Percentiles rank a stretch among this genome's conserved stretches.
phyloP scores from a whole-genome alignment of 1,140 invertebrate species.

The Sycophaga agraensis region DNA sequence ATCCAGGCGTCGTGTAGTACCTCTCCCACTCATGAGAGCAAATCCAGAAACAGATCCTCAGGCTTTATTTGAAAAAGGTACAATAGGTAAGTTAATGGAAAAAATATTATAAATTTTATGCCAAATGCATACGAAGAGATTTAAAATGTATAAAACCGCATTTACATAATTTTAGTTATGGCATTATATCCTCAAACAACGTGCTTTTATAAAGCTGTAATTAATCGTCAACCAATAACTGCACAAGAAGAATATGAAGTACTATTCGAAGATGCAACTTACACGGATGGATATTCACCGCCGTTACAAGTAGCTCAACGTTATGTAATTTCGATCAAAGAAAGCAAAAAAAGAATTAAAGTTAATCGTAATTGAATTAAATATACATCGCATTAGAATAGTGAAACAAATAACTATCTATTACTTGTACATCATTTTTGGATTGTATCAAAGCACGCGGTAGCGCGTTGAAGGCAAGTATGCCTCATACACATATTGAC shows the following conservation, averaged over 20 bases:
- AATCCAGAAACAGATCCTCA: constrained; percentile 91
- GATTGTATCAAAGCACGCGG: no score
- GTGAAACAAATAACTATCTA: no score
- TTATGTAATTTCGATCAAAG: constrained; percentile 85
- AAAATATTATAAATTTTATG: background rate
- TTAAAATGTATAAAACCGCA: no score
- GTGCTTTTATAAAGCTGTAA: constrained; percentile 94
- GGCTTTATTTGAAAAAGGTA: constrained; percentile 85
- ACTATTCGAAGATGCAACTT: constrained; percentile 89
- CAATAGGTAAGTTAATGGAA: constrained; percentile 62
- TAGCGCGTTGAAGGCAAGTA: no score
- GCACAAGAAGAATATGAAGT: constrained; percentile 90
- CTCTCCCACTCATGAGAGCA: constrained; percentile 89
- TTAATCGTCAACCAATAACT: constrained; percentile 77
- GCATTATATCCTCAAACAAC: constrained; percentile 98
- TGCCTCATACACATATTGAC: no score
- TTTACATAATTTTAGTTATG: constrained; percentile 73
- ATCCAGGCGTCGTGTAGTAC: constrained; percentile 80
- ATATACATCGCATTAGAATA: no score
- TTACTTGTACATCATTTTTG: no score
- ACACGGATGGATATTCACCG: constrained; percentile 86
- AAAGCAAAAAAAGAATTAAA: constrained; percentile 53
- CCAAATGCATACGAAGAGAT: no score
- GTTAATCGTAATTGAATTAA: no score
- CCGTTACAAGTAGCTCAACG: constrained; percentile 89